Evolutionary conservation across 2,797 vertebrate species (phyloP), one percentile per base, ranked within the genome.

Genomic region (Danio choprae): DNA sequence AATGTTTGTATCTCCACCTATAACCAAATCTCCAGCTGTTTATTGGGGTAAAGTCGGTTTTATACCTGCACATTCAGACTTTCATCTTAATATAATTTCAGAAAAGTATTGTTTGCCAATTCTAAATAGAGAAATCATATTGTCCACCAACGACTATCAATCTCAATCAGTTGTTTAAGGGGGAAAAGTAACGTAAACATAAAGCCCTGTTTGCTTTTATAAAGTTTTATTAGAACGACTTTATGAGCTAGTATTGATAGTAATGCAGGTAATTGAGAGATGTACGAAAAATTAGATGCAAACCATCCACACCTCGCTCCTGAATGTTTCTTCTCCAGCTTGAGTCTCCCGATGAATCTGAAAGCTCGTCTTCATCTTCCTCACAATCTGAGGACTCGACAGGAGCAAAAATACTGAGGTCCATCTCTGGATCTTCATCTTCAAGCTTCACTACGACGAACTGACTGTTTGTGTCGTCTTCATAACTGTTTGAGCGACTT

Each of bases 401-500:
- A 10, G 77, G 77, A 44, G 77, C 67, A 20, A 79, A 71, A 36
- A 79, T 63, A 63, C 68, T 72, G n/a, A 78, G 36, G 5, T 79
- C 77, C 44, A 51, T 41, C 12, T 79, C 43, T 63, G 8, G 40
- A 11, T 59, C 77, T 36, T 79, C 77, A 5, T 79, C 68, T 71
- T 79, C 64, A 16, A 79, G 68, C 20, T 71, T 53, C 6, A 71
- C 68, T 18, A 71, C 58, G 46, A 79, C 18, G 18, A 1, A 77
- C 0, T 56, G 50, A 6, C 7, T 44, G 18, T 50, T 58, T 46
- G 44, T 7, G 7, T 6, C 65, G 18, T 60, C 64, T 11, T 10
- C 74, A 5, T 68, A 20, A 9, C 22, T 15, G 22, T 68, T 46
- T 36, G 53, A 77, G 15, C 7, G 36, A 68, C 41, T 77, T 8